These are phyloP conservation scores for Oegoconia quadripuncta DNA, from an alignment of 2,888 invertebrate genomes.

Conservation along the genomic window DNA sequence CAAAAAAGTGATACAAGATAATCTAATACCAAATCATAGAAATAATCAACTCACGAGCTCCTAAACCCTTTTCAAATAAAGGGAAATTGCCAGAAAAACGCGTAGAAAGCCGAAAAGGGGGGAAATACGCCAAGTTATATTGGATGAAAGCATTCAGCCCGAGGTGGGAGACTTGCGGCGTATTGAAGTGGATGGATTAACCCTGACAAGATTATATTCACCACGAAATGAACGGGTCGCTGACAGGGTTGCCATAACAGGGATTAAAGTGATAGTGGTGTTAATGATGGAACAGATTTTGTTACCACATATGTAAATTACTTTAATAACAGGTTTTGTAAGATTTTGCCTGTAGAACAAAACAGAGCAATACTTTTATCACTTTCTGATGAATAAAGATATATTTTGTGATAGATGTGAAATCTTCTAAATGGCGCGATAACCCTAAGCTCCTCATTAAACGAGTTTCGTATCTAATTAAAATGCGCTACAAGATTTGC, in stretches of 20 bases:
- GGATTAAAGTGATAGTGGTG: no score
- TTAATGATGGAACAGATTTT: no score
- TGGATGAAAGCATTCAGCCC: conserved; percentile 6
- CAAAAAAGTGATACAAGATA: no score
- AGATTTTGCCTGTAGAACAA: no score
- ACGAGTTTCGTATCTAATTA: conserved; percentile 14
- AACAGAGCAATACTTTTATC: no score
- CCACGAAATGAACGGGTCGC: conserved; percentile 5
- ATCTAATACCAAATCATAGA: not conserved
- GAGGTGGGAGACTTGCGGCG: conserved; percentile 20
- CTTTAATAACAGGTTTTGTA: no score
- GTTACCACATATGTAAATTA: no score
- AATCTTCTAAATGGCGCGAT: no score
- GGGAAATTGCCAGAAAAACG: conserved; percentile 8
- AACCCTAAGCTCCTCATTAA: conserved; percentile 20
- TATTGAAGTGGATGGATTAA: conserved; percentile 21
- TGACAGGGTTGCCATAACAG: no score
- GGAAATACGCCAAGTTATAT: conserved; percentile 1
- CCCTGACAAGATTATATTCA: conserved; percentile 24
- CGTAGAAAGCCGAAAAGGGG: not conserved
- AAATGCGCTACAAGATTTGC: conserved; percentile 7
- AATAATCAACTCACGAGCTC: not conserved
- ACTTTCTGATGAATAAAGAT: no score
- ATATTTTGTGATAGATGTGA: no score
- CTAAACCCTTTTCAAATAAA: conserved; percentile 7